Percentiles rank a stretch among this genome's conserved stretches.
phyloP scores from a whole-genome alignment of 2,888 invertebrate genomes.

The Andrena minutula region DNA sequence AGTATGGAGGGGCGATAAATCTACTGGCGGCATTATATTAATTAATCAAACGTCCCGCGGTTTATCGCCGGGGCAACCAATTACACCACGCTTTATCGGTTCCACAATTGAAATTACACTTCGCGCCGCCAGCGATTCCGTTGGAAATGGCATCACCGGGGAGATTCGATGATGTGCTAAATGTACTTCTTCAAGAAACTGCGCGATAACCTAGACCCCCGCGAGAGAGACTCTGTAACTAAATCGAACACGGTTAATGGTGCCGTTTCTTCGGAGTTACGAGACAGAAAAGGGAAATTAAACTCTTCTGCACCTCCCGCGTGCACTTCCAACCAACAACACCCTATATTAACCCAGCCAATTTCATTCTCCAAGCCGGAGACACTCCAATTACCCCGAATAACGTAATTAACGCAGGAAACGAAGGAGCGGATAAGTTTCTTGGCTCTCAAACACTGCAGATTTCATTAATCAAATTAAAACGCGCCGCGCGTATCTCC shows the following conservation, averaged over 20 bases:
- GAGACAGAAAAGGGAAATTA: constrained; percentile 45
- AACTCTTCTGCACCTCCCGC: constrained; percentile 27
- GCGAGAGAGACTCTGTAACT: constrained; percentile 6
- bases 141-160: neutral
- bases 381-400: neutral
- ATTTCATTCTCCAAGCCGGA: neutral
- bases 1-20: neutral
- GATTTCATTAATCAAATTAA: constrained; percentile 10
- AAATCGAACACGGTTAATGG: constrained; percentile 46
- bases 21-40: constrained; percentile 4
- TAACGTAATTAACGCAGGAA: neutral
- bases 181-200: constrained; percentile 1
- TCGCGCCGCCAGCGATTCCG: neutral
- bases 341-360: neutral
- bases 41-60: constrained; percentile 21
- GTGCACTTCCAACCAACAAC: constrained; percentile 11
- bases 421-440: neutral
- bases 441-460: neutral
- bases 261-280: constrained; percentile 35
- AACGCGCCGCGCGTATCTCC: neutral
- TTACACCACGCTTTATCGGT: neutral
- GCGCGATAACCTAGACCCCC: constrained; percentile 22
- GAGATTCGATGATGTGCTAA: neutral
- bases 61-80: neutral
- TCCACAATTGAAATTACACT: neutral